Evolutionary conservation across 53 echinoderm and acorn worm species (phyloP).

Genomic region (Temnopleurus reevesii): DNA sequence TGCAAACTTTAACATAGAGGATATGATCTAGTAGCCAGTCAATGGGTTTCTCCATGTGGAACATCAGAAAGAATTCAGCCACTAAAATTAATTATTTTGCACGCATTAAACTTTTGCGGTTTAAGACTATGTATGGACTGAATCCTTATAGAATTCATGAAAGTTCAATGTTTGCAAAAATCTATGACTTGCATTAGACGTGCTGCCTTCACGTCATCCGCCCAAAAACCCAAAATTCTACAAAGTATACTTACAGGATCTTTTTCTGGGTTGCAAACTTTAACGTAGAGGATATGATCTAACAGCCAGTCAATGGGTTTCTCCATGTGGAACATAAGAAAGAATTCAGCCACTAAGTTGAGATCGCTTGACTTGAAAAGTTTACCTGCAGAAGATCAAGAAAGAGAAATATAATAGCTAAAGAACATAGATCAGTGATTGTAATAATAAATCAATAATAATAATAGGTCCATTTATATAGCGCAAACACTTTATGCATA

Average conservation of each 20-base stretch:
- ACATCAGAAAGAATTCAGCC: slow-evolving; percentile 97
- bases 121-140: no score
- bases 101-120: no score
- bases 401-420: background rate
- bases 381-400: slow-evolving; percentile 72
- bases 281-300: slow-evolving; percentile 91
- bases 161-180: no score
- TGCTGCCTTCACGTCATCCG: no score
- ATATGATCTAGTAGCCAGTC: slow-evolving; percentile 97
- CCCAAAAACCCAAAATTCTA: no score
- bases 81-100: slow-evolving; percentile 67
- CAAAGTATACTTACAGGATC: slow-evolving; percentile 80
- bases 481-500: no score
- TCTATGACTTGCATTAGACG: no score
- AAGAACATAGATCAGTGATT: background rate
- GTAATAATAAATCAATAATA: background rate
- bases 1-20: slow-evolving; percentile 91
- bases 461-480: background rate
- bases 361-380: slow-evolving; percentile 89
- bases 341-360: slow-evolving; percentile 93
- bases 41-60: slow-evolving; percentile 94
- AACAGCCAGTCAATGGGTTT: slow-evolving; percentile 97
- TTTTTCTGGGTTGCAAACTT: slow-evolving; percentile 97
- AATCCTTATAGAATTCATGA: no score
- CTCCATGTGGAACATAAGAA: slow-evolving; percentile 95